Conservation (phyloP, 1,140 invertebrate genomes). For the Agrypnia vestita region DNA sequence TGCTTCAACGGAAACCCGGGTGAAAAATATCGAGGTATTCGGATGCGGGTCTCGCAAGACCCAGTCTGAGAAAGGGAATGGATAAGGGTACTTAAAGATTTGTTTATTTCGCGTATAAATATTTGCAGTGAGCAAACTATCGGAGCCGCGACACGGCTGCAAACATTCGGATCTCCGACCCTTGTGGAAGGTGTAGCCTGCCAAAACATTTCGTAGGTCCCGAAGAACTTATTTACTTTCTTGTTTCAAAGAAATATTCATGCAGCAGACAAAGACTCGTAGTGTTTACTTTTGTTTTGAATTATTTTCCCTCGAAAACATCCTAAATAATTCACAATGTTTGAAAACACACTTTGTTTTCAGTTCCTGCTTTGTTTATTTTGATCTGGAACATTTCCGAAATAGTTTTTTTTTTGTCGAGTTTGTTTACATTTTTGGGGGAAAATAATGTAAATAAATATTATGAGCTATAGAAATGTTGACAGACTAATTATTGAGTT, state of each 20-base stretch:
- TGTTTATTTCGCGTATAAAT: constrained; percentile 38
- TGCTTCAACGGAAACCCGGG: constrained; percentile 30
- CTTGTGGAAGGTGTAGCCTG: background rate
- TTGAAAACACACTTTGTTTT: background rate
- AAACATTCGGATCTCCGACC: constrained; percentile 13
- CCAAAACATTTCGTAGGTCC: constrained; percentile 8
- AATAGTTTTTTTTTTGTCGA: too few species aligned
- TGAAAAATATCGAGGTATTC: constrained; percentile 36
- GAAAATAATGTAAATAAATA: too few species aligned
- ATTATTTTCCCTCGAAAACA: background rate
- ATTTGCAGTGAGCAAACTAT: constrained; percentile 35
- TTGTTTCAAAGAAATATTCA: constrained; percentile 30
- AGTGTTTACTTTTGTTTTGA: constrained; percentile 32
- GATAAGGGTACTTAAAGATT: constrained; percentile 31
- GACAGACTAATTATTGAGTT: too few species aligned
- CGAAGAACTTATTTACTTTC: constrained; percentile 15
- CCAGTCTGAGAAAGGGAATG: background rate
- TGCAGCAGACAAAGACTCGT: constrained; percentile 1
- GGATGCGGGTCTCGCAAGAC: constrained; percentile 21
- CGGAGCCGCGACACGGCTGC: constrained; percentile 1
- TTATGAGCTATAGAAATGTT: too few species aligned
- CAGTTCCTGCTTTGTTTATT: background rate
- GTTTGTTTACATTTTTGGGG: too few species aligned
- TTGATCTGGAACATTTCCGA: too few species aligned
- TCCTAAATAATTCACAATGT: background rate